These are phyloP conservation scores for Danio tinwini DNA, from an alignment of 2,797 vertebrate species.

Conservation along the genomic window DNA sequence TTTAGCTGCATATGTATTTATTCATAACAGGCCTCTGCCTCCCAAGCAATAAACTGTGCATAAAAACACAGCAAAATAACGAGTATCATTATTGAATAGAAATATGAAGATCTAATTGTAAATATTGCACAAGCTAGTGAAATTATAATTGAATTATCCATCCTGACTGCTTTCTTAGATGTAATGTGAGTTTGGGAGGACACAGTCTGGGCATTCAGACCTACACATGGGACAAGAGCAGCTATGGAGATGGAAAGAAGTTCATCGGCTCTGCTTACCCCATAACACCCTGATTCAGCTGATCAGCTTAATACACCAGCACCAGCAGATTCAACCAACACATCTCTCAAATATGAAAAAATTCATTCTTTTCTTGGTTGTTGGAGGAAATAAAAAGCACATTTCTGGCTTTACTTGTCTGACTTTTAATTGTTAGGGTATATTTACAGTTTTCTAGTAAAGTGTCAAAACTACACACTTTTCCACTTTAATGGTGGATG, in stretches of 20 bases:
- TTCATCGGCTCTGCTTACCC: conserved; percentile 89
- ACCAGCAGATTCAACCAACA: background rate
- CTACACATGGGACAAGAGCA: conserved; percentile 88
- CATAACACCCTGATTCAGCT: conserved; percentile 62
- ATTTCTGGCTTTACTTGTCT: background rate
- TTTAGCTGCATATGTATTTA: too few relatives aligned
- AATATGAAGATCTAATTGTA: too few relatives aligned
- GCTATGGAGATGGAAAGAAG: conserved; percentile 84
- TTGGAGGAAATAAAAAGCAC: background rate
- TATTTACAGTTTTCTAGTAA: background rate
- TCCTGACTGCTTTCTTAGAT: conserved; percentile 73
- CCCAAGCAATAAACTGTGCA: too few relatives aligned
- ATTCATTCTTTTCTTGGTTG: background rate
- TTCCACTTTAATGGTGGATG: too few relatives aligned
- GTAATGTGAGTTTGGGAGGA: conserved; percentile 86
- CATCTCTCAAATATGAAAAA: background rate
- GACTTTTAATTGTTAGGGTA: background rate
- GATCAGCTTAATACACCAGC: background rate
- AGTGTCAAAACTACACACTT: background rate
- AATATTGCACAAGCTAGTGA: too few relatives aligned
- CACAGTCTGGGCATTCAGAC: conserved; percentile 85
- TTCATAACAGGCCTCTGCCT: too few relatives aligned
- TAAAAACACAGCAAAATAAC: too few relatives aligned
- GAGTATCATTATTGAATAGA: too few relatives aligned
- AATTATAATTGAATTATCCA: background rate